phyloP scores from a whole-genome alignment of 2,797 vertebrate genomes.

The Hephaestus fuliginosus region DNA sequence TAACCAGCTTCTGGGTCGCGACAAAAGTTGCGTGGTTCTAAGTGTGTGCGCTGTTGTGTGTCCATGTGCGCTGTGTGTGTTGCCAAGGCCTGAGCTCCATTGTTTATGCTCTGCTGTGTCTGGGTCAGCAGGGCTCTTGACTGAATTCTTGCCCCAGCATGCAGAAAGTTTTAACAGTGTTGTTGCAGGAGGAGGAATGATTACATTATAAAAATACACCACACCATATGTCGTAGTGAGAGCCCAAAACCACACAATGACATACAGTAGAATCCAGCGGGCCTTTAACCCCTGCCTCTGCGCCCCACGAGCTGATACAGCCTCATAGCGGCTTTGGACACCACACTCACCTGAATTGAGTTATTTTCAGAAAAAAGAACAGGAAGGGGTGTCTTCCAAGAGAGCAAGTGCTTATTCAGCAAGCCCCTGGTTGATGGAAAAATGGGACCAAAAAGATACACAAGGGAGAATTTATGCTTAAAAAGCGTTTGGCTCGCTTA shows the following conservation, averaged over 20 bases:
- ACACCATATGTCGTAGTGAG: slow-evolving; percentile 68
- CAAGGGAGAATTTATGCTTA: slow-evolving; percentile 32
- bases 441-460: slow-evolving; percentile 15
- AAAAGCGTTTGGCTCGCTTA: slow-evolving; percentile 2
- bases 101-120: slow-evolving; percentile 79
- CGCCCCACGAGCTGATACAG: slow-evolving; percentile 49
- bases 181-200: slow-evolving; percentile 78
- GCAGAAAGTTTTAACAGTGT: slow-evolving; percentile 78
- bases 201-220: slow-evolving; percentile 79
- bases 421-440: slow-evolving; percentile 16
- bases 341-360: slow-evolving; percentile 45
- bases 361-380: slow-evolving; percentile 31
- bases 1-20: slow-evolving; percentile 21
- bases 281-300: slow-evolving; percentile 43
- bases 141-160: slow-evolving; percentile 80
- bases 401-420: slow-evolving; percentile 41
- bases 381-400: slow-evolving; percentile 24
- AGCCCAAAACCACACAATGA: slow-evolving; percentile 65
- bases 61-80: slow-evolving; percentile 40
- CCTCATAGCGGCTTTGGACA: slow-evolving; percentile 28
- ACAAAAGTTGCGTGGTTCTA: slow-evolving; percentile 30
- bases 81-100: slow-evolving; percentile 51
- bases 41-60: slow-evolving; percentile 45
- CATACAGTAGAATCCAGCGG: slow-evolving; percentile 55
- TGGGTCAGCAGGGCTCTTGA: slow-evolving; percentile 72